Conservation (phyloP, 1,140 invertebrate species). For the Augochlora pura region DNA sequence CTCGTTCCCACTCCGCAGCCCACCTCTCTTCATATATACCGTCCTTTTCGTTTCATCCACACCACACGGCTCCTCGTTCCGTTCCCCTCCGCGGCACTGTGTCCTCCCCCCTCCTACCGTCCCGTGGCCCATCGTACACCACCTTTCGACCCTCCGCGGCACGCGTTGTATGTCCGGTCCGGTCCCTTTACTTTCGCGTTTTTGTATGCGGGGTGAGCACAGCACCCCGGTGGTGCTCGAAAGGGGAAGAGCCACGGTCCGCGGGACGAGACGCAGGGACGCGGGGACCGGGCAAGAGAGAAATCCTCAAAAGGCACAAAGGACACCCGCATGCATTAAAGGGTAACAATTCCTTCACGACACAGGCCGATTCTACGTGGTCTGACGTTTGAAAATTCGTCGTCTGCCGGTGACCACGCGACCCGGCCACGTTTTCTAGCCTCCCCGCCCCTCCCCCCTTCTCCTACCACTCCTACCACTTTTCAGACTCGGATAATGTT, state of each 20-base stretch:
- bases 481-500: slow-evolving; percentile 66
- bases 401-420: slow-evolving; percentile 63
- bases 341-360: slow-evolving; percentile 73
- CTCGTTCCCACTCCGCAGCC: slow-evolving; percentile 39
- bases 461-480: slow-evolving; percentile 36
- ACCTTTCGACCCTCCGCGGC: slow-evolving; percentile 44
- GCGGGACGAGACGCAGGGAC: neutral
- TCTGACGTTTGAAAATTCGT: slow-evolving; percentile 59
- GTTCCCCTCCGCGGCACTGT: neutral
- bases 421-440: slow-evolving; percentile 53
- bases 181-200: slow-evolving; percentile 59
- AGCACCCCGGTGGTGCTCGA: slow-evolving; percentile 34
- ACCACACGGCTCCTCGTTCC: slow-evolving; percentile 29
- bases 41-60: slow-evolving; percentile 58
- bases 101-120: no score
- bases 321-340: slow-evolving; percentile 75
- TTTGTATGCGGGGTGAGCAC: slow-evolving; percentile 73
- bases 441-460: neutral
- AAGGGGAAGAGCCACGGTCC: slow-evolving; percentile 25
- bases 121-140: slow-evolving; percentile 19
- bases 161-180: slow-evolving; percentile 59
- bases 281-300: slow-evolving; percentile 42
- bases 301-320: slow-evolving; percentile 77
- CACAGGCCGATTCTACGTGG: slow-evolving; percentile 43
- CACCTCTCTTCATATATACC: slow-evolving; percentile 40